Base-by-base conservation (phyloP, 2,888 invertebrate genomes). In the Zelleria hepariella region DNA sequence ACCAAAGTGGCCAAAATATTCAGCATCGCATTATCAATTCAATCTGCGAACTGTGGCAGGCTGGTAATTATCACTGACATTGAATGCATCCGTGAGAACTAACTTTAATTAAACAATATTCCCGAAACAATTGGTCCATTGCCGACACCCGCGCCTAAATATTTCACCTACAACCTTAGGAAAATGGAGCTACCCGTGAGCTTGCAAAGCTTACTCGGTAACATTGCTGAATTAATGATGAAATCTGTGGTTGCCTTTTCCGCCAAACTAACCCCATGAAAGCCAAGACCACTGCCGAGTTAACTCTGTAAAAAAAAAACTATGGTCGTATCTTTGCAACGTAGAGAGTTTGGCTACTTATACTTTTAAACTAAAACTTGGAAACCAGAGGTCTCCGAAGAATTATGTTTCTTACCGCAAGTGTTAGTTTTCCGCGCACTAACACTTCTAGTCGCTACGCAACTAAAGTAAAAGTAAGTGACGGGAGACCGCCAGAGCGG, bases 101-200 rank as follows among this genome's bases (percentile, higher is more conserved):
- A 65, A 18, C 64, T 64, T 68, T 68, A 67, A 69, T 70, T 71
- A 68, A 70, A 70, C 66, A 69, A 68, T 69, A 72, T 67, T 68
- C 65, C 66, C 23, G 63, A 72, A 71, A 81, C 78, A 82, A 80
- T 83, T 71, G 73, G 68, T 67, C 74, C 78, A 80, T 83, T 82
- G 32, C 32, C 15, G 81, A 59, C 53, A 58, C 52, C 54, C n/a
- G 20, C 20, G 18, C 27, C 26, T 32, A 55, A 54, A 56, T 32
- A 51, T 62, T 60, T 60, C 25, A 57, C 56, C 59, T n/a, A 53
- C 21, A 57, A 53, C 48, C 32, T 42, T 42, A 42, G 32, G 32
- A 42, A 42, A 42, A 42, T 42, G 32, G 32, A 42, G 32, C 15
- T 15, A 10, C 15, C 32, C 32, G 15, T 15, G 10, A 10, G 32